phyloP scores from a whole-genome alignment of 2,888 invertebrate species.

The Horisme vitalbata region DNA sequence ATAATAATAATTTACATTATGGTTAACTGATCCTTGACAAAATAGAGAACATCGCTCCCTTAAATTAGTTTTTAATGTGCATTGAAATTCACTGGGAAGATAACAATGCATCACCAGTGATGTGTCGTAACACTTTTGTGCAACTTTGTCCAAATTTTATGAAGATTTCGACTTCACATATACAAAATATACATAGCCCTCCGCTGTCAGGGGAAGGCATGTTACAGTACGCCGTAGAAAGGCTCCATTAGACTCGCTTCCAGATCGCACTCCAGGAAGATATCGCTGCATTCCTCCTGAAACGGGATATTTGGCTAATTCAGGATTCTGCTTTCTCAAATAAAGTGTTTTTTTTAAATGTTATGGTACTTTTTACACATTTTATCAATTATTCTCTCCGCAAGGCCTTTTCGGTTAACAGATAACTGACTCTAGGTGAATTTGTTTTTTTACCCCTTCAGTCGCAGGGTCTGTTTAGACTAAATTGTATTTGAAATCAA shows the following conservation, averaged over 20 bases:
- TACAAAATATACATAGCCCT: constrained; percentile 40
- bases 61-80: constrained; percentile 27
- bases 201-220: constrained; percentile 14
- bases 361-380: too few species aligned
- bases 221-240: constrained; percentile 75
- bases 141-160: constrained; percentile 30
- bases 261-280: constrained; percentile 74
- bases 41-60: constrained; percentile 27
- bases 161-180: constrained; percentile 37
- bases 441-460: too few species aligned
- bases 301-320: constrained; percentile 23
- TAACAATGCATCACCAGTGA: constrained; percentile 17
- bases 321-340: background rate
- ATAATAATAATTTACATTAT: constrained; percentile 47
- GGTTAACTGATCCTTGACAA: constrained; percentile 48
- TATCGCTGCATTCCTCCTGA: constrained; percentile 75
- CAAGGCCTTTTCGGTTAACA: too few species aligned
- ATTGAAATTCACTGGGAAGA: constrained; percentile 20
- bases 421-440: too few species aligned
- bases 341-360: too few species aligned
- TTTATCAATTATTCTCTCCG: too few species aligned
- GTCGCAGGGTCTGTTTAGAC: too few species aligned
- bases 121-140: constrained; percentile 23
- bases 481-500: too few species aligned
- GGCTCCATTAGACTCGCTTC: constrained; percentile 75